Percentiles rank a stretch among this genome's conserved stretches.
Conservation (phyloP, 1,140 invertebrate genomes). For the Tetranychus urticae region DNA sequence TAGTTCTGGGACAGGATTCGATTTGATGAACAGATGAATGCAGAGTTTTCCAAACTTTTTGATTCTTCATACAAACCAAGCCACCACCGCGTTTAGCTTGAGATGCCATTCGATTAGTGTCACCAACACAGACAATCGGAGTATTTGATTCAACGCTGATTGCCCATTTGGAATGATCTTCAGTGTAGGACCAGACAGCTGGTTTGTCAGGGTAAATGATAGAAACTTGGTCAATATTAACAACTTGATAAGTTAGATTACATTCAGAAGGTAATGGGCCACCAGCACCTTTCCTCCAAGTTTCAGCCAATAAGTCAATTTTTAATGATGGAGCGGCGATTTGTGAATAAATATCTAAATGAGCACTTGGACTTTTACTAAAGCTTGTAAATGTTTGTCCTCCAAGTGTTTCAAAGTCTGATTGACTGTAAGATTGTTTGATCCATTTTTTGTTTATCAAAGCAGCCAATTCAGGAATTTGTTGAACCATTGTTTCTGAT, state of each 20-base stretch:
- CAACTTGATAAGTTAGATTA: conserved; percentile 28
- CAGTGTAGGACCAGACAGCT: conserved; percentile 23
- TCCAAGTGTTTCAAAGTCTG: neutral
- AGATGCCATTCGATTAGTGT: conserved; percentile 60
- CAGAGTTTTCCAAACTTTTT: neutral
- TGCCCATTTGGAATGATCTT: conserved; percentile 82
- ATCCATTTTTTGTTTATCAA: neutral
- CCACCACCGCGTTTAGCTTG: conserved; percentile 56
- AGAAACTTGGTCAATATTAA: conserved; percentile 32
- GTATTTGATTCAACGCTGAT: conserved; percentile 30
- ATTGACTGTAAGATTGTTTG: neutral
- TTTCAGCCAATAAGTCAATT: conserved; percentile 47
- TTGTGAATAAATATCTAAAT: conserved; percentile 42
- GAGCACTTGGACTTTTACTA: conserved; percentile 45
- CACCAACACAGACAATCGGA: conserved; percentile 62
- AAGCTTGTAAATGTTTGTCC: neutral
- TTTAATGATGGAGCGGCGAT: conserved; percentile 46
- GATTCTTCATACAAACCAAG: conserved; percentile 34
- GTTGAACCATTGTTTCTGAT: neutral
- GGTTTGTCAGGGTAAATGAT: conserved; percentile 22
- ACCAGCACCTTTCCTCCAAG: conserved; percentile 57
- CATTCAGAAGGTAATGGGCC: conserved; percentile 31
- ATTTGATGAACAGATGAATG: neutral
- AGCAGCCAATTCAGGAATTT: neutral
- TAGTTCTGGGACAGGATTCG: neutral